Base-by-base conservation (phyloP, 1,140 invertebrate genomes). In the Zaprionus taronus region DNA sequence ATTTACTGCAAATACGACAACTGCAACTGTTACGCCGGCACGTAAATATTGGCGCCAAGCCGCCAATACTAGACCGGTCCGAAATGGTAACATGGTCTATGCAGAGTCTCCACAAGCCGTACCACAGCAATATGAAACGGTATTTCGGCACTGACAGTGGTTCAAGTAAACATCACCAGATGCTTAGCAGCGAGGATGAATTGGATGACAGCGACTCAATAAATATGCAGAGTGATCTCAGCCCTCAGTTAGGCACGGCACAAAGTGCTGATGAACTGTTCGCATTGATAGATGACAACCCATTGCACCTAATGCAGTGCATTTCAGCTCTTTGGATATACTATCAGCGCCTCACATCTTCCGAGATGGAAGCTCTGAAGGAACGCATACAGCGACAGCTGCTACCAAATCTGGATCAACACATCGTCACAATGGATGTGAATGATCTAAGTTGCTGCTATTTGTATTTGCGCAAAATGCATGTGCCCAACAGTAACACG, bases 401-500 rank as follows among this genome's bases (percentile, higher is more conserved):
- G 14, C 41, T 91, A 14, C 70, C 83, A 5, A 6, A 4, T 0
- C 36, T 91, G 22, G 51, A 44, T 7, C 7, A 60, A 2, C 41
- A 73, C 22, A 49, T 91, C 31, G 14, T 47, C 12, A 15, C 65
- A 12, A 65, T 92, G 69, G 74, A 79, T 36, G 44, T 77, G 0
- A 51, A 79, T n/a, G 80, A 84, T 3, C 61, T 90, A 17, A 90
- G 86, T 38, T 77, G 84, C 17, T 84, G 79, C 63, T 91, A 90
- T 24, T 64, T 92, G 6, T 87, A 92, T 49, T 49, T 92, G 11
- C 80, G 90, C 0, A 91, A 91, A 53, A 77, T 92, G 71, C 80
- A 78, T 34, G 61, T 91, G 20, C 47, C 74, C 0, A 83, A 91
- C 56, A 38, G 56, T 12, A 64, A 92, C 24, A 2, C 22, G 4